These are phyloP conservation scores for Monodelphis domestica DNA, from an alignment of 2,797 vertebrate species.

Conservation along the genomic window DNA sequence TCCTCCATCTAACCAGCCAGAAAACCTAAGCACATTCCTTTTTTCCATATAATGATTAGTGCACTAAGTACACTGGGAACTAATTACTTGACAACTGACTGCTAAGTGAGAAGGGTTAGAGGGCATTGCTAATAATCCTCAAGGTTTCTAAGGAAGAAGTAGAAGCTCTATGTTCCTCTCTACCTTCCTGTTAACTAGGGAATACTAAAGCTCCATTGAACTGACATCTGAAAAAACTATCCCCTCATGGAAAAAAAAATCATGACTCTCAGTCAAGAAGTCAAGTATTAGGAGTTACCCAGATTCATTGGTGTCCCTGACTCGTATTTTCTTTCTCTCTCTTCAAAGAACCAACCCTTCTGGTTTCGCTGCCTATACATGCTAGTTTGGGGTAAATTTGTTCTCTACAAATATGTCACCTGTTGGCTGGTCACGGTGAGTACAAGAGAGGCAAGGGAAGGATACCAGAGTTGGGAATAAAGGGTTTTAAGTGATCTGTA, in stretches of 20 bases:
- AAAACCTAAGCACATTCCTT: slow-evolving; percentile 13
- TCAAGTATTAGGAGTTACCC: background rate
- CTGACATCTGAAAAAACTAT: background rate
- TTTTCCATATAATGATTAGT: background rate
- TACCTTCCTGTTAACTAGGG: background rate
- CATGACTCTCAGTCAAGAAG: background rate
- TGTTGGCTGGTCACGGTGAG: slow-evolving; percentile 99
- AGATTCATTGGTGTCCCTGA: background rate
- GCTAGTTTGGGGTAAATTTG: slow-evolving; percentile 94
- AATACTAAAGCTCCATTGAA: background rate
- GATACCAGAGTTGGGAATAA: background rate
- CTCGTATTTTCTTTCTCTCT: background rate
- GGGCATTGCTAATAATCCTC: background rate
- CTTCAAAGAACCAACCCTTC: slow-evolving; percentile 90
- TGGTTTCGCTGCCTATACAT: slow-evolving; percentile 97
- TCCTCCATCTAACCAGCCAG: background rate
- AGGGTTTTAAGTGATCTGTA: fast-evolving
- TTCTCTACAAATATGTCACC: slow-evolving; percentile 97
- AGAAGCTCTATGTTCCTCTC: background rate
- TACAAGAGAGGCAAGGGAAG: slow-evolving; percentile 29
- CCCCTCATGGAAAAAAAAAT: background rate
- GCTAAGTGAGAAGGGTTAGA: background rate
- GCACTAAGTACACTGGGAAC: background rate
- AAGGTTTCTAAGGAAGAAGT: background rate
- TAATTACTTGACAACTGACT: background rate